phyloP scores from a whole-genome alignment of 2,888 invertebrate genomes.

The Chrysina gloriosa region DNA sequence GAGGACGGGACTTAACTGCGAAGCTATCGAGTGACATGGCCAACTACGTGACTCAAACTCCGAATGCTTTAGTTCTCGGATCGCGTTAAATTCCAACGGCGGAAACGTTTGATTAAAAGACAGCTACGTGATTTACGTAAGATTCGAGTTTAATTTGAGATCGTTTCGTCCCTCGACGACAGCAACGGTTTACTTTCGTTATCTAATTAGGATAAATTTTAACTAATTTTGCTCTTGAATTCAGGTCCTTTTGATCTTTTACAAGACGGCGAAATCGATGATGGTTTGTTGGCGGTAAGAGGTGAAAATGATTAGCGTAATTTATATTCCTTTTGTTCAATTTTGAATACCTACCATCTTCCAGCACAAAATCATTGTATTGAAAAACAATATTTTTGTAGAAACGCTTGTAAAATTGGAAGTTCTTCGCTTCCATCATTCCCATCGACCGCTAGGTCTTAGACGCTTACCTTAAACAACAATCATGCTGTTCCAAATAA shows the following conservation, averaged over 20 bases:
- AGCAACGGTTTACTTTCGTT: background rate
- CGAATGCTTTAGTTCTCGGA: conserved; percentile 2
- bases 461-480: too few species aligned
- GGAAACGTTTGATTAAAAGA: conserved; percentile 8
- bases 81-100: background rate
- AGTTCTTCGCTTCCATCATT: background rate
- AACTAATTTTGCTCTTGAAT: background rate
- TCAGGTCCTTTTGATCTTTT: background rate
- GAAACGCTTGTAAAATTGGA: background rate
- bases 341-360: too few species aligned
- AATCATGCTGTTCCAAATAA: too few species aligned
- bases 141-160: conserved; percentile 2
- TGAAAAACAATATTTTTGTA: background rate
- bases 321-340: background rate
- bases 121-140: conserved; percentile 11
- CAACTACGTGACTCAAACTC: conserved; percentile 13
- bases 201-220: background rate
- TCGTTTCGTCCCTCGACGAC: background rate
- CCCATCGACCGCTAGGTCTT: too few species aligned
- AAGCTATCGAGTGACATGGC: background rate
- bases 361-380: too few species aligned
- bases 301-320: background rate
- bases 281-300: background rate
- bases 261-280: background rate
- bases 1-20: background rate